phyloP scores from a whole-genome alignment of 2,113 vertebrate species.

The Apus apus region DNA sequence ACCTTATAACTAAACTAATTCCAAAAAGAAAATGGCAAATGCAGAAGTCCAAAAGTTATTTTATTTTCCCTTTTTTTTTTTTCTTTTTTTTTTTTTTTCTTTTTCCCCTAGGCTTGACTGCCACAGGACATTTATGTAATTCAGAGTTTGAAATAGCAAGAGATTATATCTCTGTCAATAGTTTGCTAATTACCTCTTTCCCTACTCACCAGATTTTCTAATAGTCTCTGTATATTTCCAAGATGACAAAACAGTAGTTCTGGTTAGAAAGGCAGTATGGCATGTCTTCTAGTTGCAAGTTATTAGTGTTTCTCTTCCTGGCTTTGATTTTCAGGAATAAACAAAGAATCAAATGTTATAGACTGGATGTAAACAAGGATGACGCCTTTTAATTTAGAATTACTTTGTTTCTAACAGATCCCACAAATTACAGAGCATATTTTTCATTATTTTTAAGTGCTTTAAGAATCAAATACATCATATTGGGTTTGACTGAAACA shows the following conservation, averaged over 20 bases:
- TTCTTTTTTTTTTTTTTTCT: too few relatives aligned
- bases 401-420: neutral
- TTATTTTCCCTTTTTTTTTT: neutral
- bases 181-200: neutral
- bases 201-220: neutral
- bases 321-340: neutral
- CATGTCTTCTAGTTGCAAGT: neutral
- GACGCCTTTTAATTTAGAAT: neutral
- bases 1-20: neutral
- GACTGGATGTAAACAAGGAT: neutral
- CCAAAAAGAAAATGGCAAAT: neutral
- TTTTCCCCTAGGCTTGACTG: neutral
- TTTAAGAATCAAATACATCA: neutral
- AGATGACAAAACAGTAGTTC: neutral
- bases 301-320: neutral
- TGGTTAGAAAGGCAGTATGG: neutral
- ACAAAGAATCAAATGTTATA: neutral
- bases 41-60: neutral
- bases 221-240: neutral
- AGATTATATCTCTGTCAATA: neutral
- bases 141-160: neutral
- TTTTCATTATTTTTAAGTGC: neutral
- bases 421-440: neutral
- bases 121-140: neutral
- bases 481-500: neutral